Evolutionary conservation across 2,888 invertebrate species (phyloP), one percentile per base, ranked within the genome.

Genomic region (Pristionchus mayeri): DNA sequence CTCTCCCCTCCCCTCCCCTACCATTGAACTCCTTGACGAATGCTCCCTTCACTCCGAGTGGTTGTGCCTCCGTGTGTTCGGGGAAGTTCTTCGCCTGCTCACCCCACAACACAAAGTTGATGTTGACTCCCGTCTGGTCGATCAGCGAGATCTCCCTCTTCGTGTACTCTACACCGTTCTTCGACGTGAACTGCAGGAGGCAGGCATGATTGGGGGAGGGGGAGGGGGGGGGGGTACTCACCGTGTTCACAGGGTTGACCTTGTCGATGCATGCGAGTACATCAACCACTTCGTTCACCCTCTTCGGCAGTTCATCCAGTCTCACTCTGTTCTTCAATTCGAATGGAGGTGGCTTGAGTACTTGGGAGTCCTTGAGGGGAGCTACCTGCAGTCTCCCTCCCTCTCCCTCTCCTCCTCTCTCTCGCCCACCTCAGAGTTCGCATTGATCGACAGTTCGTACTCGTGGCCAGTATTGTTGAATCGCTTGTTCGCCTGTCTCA

Each of bases 401-500:
- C n/a, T n/a, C n/a, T n/a, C 48, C 0, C 18, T 50, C 78, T 13
- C 24, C 16, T 78, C 30, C 9, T 78, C 21, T 13, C 1, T 24
- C 21, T 50, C 3, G 16, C 9, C 27, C 0, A 91, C 90, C 82
- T 89, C 87, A n/a, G 97, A 96, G 71, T 98, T 97, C 11, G 94
- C 93, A 18, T 94, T 95, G 91, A 98, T 95, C 0, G 96, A 96
- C 95, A 99, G 96, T 93, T 99, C 99, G 92, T 98, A 99, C 93
- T 98, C 98, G 93, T 98, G 97, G 88, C 96, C 96, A 9, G 97
- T 93, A 54, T 94, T 95, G 50, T 95, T 95, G 93, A 95, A 99
- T 92, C 96, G 96, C 93, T 97, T 98, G 93, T 99, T 98, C 0
- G 98, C 98, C 1, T 96, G 95, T 93, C 98, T 98, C n/a, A 98